Conservation (phyloP, 2,113 vertebrate genomes). For the Carassius auratus region DNA sequence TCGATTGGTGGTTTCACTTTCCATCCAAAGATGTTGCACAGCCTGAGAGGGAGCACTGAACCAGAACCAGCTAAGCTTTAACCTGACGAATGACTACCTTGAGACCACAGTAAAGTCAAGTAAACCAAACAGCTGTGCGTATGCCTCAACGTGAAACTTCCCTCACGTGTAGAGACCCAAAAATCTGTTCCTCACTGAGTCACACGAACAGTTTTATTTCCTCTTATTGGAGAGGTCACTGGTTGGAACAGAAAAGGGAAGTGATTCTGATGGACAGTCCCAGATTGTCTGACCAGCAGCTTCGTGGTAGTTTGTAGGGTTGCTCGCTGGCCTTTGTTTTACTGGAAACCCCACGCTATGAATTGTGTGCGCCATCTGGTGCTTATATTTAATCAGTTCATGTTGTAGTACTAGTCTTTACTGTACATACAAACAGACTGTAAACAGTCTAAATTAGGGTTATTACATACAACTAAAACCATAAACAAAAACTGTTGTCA, state of each 20-base stretch:
- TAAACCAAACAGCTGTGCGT: conserved; percentile 7
- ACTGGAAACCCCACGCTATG: neutral
- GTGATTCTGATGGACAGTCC: neutral
- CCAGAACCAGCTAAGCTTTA: neutral
- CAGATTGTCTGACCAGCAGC: neutral
- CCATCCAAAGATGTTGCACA: neutral
- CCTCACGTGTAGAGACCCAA: neutral
- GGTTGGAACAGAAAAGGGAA: conserved; percentile 5
- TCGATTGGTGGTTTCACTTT: neutral
- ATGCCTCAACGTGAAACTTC: conserved; percentile 16
- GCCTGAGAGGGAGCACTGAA: neutral
- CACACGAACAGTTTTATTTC: conserved; percentile 5
- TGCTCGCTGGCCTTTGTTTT: neutral
- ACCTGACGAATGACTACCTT: conserved; percentile 14
- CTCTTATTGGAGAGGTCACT: neutral
- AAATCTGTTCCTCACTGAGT: conserved; percentile 3
- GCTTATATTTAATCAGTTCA: neutral
- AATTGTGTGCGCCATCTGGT: conserved; percentile 27
- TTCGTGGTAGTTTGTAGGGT: neutral
- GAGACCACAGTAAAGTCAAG: neutral
- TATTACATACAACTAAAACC: neutral
- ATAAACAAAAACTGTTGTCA: neutral
- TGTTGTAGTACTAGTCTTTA: neutral
- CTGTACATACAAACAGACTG: neutral
- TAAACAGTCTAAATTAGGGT: neutral